Conservation (phyloP, 2,113 vertebrate species). For the Forbesichthys papilliferus region DNA sequence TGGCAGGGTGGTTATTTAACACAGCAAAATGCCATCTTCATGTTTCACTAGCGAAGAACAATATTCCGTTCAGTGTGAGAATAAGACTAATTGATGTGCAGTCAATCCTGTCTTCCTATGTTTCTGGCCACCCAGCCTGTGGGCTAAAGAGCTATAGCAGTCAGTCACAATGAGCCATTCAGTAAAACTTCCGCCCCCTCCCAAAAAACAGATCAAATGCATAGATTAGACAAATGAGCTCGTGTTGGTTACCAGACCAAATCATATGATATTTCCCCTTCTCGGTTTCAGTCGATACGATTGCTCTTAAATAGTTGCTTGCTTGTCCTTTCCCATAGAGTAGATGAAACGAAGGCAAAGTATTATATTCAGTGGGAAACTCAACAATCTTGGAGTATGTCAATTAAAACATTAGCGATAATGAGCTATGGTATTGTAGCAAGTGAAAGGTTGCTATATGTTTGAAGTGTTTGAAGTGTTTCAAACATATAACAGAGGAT, state of each 20-base stretch:
- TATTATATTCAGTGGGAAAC: slow-evolving; percentile 10
- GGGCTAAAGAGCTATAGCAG: slow-evolving; percentile 33
- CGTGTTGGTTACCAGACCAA: slow-evolving; percentile 20
- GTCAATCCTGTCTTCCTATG: slow-evolving; percentile 37
- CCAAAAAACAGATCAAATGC: slow-evolving; percentile 52
- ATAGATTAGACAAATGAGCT: slow-evolving; percentile 59
- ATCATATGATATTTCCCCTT: slow-evolving; percentile 56
- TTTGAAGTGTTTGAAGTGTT: too few species aligned
- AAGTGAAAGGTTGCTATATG: too few species aligned
- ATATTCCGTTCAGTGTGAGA: slow-evolving; percentile 4
- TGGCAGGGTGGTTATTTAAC: background rate
- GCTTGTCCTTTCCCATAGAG: slow-evolving; percentile 3
- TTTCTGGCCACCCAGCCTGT: slow-evolving; percentile 53
- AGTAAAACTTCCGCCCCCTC: slow-evolving; percentile 33
- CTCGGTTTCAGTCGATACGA: slow-evolving; percentile 29
- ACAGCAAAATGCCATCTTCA: background rate
- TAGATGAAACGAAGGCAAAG: slow-evolving; percentile 16
- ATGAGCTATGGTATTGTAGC: too few species aligned
- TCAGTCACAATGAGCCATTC: slow-evolving; percentile 63
- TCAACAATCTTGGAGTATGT: too few species aligned
- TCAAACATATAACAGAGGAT: too few species aligned
- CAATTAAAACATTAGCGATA: too few species aligned
- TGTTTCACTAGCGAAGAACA: slow-evolving; percentile 28
- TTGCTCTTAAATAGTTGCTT: slow-evolving; percentile 13
- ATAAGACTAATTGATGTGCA: slow-evolving; percentile 14